Evolutionary conservation across 2,113 vertebrate genomes (phyloP), one percentile per base, ranked within the genome.

Genomic region (Eulemur macaco): DNA sequence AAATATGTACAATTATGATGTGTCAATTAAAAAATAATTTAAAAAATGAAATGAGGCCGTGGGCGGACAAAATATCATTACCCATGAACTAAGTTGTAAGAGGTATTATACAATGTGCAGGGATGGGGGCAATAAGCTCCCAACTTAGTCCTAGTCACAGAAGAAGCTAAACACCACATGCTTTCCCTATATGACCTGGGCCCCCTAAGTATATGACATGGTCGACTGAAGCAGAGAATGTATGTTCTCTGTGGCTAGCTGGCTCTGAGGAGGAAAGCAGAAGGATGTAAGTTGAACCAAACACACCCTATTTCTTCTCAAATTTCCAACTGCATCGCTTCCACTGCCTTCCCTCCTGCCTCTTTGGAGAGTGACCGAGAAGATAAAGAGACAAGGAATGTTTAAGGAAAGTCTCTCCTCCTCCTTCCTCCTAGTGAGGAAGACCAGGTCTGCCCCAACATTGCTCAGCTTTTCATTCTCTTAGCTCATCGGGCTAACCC

Each of bases 181-280:
- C 20, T 77, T 50, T 39, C 54, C 50, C 12, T 6, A 4, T 0
- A 1, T 39, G 27, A 60, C 10, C 18, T 13, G 29, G 88, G 6
- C 8, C 42, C 14, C 23, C 54, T 13, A 14, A 5, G 13, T 2
- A 0, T 7, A 20, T 4, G 27, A 34, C 11, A 17, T 6, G n/a
- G 15, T 25, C 17, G 31, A 3, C 12, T 29, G 29, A 25, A 13
- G 20, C 29, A 66, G 5, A 47, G 12, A 42, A 31, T 1, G 11
- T 15, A 9, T 34, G 6, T 3, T 63, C 37, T 25, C n/a, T 42
- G 6, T 5, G 29, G 39, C 29, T 56, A 56, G 8, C 23, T 29
- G 23, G 54, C 21, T 50, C 21, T n/a, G 34, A 58, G 54, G 39
- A 74, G 13, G 9, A 69, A 54, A 76, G n/a, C 17, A 9, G 34